Base-by-base conservation (phyloP, 2,113 vertebrate genomes). In the Gambusia holbrooki region DNA sequence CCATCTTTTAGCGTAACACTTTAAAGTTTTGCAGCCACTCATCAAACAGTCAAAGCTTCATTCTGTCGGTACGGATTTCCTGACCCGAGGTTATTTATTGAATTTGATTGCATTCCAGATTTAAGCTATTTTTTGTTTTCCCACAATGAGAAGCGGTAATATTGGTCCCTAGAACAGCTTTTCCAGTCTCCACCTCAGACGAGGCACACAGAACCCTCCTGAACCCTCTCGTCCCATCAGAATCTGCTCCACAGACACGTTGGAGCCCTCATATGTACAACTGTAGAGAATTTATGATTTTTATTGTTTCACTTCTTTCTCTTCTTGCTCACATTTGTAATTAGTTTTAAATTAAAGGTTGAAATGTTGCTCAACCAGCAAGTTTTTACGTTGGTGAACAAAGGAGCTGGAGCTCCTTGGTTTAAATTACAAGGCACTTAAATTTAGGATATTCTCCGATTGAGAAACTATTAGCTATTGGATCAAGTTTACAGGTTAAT, bases 361-460 rank as follows among this genome's bases (percentile, higher is more conserved):
- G 87, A 93, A 80, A 73, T 93, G 95, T 95, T 96, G 95, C 94
- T 96, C 95, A 96, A 96, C 96, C 96, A 97, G 96, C 96, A 97
- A 96, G 96, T 97, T 97, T 95, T 58, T 95, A 95, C 94, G 95
- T 88, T 67, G 89, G 92, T 89, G 77, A 88, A 72, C 82, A 66
- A 84, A 85, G 84, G 87, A 84, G 78, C 76, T 29, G 7, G 62
- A 82, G 84, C 84, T 90, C 76, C 79, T 89, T 88, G 82, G 72
- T 89, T 82, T 79, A 48, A 80, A 88, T 63, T 65, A 89, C 22
- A 69, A 88, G 88, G 93, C 91, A 94, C 93, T 93, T 93, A 92
- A 83, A 88, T 82, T 58, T 73, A 74, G 87, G 54, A 65, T 74
- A 22, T 81, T 86, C 51, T 87, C 83, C 60, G 11, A 69, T 60